Conservation (phyloP, 1,140 invertebrate species). For the Anoplophora glabripennis region DNA sequence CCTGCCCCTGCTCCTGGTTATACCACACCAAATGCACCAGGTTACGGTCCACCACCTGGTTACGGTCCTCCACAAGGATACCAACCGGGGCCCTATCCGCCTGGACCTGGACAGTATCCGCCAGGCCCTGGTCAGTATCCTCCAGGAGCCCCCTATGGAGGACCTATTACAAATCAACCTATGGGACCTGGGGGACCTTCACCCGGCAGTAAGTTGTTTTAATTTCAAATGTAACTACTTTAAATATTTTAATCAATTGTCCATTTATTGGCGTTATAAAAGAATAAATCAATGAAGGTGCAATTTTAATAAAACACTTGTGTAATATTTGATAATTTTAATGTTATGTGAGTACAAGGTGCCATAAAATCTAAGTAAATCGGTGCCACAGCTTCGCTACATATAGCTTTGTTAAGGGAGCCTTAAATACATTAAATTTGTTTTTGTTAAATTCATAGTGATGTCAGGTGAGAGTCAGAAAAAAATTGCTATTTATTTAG, state of each 20-base stretch:
- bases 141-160: conserved; percentile 10
- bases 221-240: not conserved
- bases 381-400: conserved; percentile 3
- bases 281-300: not conserved
- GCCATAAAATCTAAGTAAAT: conserved; percentile 4
- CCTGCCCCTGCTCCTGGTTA: conserved; percentile 20
- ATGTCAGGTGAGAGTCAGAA: too few relatives aligned
- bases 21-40: conserved; percentile 15
- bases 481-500: not conserved
- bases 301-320: not conserved
- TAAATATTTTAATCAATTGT: conserved; percentile 18
- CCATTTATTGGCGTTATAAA: conserved; percentile 1
- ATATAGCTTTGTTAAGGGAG: too few relatives aligned
- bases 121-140: conserved; percentile 17
- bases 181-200: conserved; percentile 1
- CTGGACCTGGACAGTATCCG: conserved; percentile 12
- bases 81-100: conserved; percentile 22
- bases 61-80: conserved; percentile 26
- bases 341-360: not conserved
- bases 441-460: too few relatives aligned
- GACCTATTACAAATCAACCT: conserved; percentile 1
- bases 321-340: conserved; percentile 9
- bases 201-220: conserved; percentile 1
- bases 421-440: too few relatives aligned
- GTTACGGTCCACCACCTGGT: conserved; percentile 9